Conservation (phyloP, 2,113 vertebrate species). For the Bos javanicus region DNA sequence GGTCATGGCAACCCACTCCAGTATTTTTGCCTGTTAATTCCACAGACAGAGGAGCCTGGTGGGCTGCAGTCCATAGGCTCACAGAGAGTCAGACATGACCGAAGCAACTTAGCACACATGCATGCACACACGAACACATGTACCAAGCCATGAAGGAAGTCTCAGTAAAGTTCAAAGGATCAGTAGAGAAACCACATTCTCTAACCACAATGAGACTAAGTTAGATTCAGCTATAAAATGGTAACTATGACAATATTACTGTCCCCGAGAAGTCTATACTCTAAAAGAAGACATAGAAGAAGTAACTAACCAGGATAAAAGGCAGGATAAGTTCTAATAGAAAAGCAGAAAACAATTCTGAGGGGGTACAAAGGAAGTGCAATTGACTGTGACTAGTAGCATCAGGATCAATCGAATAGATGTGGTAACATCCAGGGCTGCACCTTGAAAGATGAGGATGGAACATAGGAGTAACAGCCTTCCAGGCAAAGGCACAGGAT, state of each 20-base stretch:
- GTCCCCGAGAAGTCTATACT: neutral
- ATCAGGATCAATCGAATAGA: neutral
- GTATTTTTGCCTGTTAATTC: neutral
- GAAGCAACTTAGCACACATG: neutral
- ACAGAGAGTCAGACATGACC: neutral
- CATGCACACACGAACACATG: rapidly evolving
- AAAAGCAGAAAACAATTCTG: neutral
- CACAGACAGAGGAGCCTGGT: neutral
- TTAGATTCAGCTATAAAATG: neutral
- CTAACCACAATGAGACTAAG: neutral
- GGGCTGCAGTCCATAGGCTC: neutral
- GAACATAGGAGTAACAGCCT: neutral
- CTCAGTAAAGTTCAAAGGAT: neutral
- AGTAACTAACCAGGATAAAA: neutral
- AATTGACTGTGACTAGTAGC: neutral
- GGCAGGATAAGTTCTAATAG: neutral
- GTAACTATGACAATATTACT: neutral
- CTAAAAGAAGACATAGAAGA: neutral
- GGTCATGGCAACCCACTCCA: neutral
- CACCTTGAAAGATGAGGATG: neutral
- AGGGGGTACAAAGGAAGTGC: neutral
- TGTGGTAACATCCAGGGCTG: neutral
- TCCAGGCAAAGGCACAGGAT: neutral
- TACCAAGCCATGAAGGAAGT: neutral
- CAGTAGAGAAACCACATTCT: neutral